Evolutionary conservation across 2,797 vertebrate species (phyloP).

Genomic region (Nyctibius grandis): DNA sequence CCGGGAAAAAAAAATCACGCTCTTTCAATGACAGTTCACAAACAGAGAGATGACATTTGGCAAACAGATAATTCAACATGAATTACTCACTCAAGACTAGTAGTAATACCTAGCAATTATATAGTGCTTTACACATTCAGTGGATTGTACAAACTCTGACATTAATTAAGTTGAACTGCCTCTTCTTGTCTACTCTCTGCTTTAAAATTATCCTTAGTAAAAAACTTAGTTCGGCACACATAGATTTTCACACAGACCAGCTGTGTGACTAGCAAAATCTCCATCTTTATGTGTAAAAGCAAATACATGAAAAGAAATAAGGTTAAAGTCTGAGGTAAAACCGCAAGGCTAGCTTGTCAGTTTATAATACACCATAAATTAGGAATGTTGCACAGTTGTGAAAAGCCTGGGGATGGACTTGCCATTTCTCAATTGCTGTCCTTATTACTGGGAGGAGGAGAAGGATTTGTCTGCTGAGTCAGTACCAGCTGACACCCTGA

Average conservation of each 20-base stretch:
- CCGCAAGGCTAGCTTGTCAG: background rate
- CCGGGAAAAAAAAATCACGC: background rate
- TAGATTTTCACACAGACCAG: background rate
- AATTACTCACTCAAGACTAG: conserved; percentile 37
- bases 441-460: background rate
- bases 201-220: background rate
- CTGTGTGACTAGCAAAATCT: background rate
- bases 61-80: conserved; percentile 57
- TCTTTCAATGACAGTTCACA: conserved; percentile 46
- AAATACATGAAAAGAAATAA: background rate
- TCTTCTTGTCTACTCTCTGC: background rate
- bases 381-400: background rate
- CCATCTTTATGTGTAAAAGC: background rate
- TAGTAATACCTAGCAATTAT: conserved; percentile 47
- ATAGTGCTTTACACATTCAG: background rate
- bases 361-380: background rate
- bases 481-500: background rate
- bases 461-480: background rate
- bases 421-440: background rate
- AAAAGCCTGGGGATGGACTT: background rate
- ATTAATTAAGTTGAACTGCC: conserved; percentile 48
- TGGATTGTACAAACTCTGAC: conserved; percentile 14
- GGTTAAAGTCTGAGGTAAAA: background rate
- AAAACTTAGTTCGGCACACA: background rate
- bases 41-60: conserved; percentile 41